Evolutionary conservation across 1,140 invertebrate species (phyloP), one percentile per base, ranked within the genome.

Genomic region (Ladona fulva): DNA sequence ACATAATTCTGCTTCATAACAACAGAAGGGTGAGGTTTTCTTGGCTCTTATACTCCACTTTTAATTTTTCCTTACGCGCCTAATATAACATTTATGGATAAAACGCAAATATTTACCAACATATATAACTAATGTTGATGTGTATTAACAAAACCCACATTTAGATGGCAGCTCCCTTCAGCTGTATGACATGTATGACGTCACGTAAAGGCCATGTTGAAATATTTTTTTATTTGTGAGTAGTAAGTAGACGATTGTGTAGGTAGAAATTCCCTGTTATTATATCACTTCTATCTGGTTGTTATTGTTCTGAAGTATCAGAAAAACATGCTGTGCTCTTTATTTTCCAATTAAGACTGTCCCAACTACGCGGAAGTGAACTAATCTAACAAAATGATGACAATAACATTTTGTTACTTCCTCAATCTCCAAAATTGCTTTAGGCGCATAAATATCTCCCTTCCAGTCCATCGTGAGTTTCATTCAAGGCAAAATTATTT

Each of bases 351-450:
- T 16, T 66, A 22, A 66, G 14, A 66, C 52, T 66, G 12, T 12
- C 52, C 52, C 14, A 66, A 5, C n/a, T 12, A 66, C 16, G 14
- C 3, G n/a, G 52, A 22, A 22, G n/a, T 19, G n/a, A 66, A 16
- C 5, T 12, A 3, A 19, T 22, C 3, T 19, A 22, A 66, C 52
- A 66, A 66, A 66, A 66, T 66, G 52, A 66, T 66, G 52, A 66
- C 52, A 66, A 66, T 66, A 66, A 66, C n/a, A 66, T 66, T 66
- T 19, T 66, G 52, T 66, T 66, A 66, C 52, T 66, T 66, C 52
- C 52, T 66, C 52, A 66, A 66, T 66, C n/a, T 6, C 14, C 52
- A 16, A 66, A 22, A 19, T 66, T 16, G 52, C 14, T 66, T 22
- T 66, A 19, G 52, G 52, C 52, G n/a, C n/a, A 66, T 16, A 66